A percentile compares a stretch with the other conserved stretches of the same genome.
Conservation (phyloP, 2,113 vertebrate genomes). For the Cryptomyrus ogoouensis region DNA sequence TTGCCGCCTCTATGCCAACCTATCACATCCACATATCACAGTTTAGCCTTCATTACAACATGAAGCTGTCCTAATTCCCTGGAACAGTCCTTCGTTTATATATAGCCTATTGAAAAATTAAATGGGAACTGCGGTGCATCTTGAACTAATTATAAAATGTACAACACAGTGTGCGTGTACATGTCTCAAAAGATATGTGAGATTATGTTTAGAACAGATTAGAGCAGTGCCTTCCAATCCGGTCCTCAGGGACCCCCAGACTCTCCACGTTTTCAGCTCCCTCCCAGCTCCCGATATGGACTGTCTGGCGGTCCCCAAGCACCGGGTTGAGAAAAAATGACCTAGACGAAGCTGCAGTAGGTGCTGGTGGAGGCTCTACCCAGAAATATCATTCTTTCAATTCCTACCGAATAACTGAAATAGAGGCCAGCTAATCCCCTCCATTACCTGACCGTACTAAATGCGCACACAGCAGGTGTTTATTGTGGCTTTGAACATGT, state of each 20-base stretch:
- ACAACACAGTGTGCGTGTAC: not conserved
- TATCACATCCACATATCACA: not conserved
- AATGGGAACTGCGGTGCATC: not conserved
- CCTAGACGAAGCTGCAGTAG: constrained; percentile 13
- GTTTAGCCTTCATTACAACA: not conserved
- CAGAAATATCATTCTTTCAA: constrained; percentile 44
- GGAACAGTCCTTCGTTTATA: not conserved
- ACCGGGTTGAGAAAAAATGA: not conserved
- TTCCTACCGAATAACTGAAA: constrained; percentile 46
- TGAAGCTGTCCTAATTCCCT: not conserved
- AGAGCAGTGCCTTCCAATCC: not conserved
- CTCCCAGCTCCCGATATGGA: not conserved
- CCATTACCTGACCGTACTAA: constrained; percentile 44
- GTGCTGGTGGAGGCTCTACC: constrained; percentile 19
- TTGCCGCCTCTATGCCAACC: not conserved
- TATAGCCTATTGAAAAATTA: not conserved
- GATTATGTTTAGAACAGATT: not conserved
- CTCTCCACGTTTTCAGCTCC: not conserved
- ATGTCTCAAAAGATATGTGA: not conserved
- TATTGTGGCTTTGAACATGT: constrained; percentile 35
- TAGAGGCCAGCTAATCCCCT: constrained; percentile 56
- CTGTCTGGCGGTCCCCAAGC: not conserved
- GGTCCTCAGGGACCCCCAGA: not conserved
- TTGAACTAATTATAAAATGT: not conserved
- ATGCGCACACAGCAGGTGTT: constrained; percentile 28